Evolutionary conservation across 2,797 vertebrate species (phyloP).

Genomic region (Periophthalmus magnuspinnatus): DNA sequence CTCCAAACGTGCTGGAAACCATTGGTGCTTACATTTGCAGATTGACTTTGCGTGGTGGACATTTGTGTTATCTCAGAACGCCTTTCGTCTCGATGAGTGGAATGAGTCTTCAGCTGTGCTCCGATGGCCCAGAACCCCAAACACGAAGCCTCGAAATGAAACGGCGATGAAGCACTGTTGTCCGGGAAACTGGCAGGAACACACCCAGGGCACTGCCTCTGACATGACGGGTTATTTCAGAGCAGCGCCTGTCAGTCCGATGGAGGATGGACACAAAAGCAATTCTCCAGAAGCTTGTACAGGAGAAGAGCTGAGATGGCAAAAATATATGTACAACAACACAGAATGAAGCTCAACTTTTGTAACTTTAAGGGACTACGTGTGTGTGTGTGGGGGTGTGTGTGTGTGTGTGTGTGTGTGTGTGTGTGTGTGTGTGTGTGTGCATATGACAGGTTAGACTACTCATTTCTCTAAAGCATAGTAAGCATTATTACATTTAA

Average conservation of each 20-base stretch:
- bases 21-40: neutral
- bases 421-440: too few relatives aligned
- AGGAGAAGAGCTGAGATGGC: neutral
- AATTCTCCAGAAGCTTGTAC: neutral
- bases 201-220: neutral
- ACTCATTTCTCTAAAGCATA: too few relatives aligned
- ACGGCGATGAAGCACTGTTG: neutral
- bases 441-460: too few relatives aligned
- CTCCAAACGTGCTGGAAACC: neutral
- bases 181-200: neutral
- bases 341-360: neutral
- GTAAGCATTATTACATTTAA: too few relatives aligned
- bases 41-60: neutral
- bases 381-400: too few relatives aligned
- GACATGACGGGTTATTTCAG: neutral
- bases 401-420: too few relatives aligned
- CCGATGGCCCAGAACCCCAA: neutral
- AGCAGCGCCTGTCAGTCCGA: neutral
- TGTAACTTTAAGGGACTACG: too few relatives aligned
- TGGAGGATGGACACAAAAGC: neutral
- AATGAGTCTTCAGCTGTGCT: neutral
- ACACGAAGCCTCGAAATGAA: neutral
- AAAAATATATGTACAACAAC: neutral
- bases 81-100: neutral
- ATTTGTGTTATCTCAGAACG: neutral